A percentile compares a stretch with the other conserved stretches of the same genome.
These are phyloP conservation scores for Lota lota DNA, from an alignment of 2,113 vertebrate genomes.

Conservation along the genomic window DNA sequence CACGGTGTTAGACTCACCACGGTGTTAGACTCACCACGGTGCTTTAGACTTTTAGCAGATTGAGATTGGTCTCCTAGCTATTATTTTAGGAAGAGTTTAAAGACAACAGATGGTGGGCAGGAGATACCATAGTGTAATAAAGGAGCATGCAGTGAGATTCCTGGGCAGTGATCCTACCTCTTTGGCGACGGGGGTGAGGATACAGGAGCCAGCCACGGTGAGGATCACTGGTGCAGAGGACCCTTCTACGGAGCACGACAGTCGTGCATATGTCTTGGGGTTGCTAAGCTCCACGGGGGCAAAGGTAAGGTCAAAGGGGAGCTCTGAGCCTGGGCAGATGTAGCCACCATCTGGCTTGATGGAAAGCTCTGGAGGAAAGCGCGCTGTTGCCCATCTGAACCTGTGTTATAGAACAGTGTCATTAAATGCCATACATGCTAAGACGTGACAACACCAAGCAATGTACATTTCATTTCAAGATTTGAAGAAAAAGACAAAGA, in stretches of 20 bases:
- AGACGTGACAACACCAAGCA: too few species aligned
- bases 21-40: too few species aligned
- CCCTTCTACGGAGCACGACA: conserved; percentile 78
- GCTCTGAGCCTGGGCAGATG: conserved; percentile 76
- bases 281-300: conserved; percentile 68
- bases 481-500: too few species aligned
- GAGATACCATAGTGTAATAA: too few species aligned
- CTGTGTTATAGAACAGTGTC: conserved; percentile 50
- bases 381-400: conserved; percentile 80
- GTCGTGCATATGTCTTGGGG: conserved; percentile 68
- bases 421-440: neutral
- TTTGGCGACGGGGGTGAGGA: conserved; percentile 63
- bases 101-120: too few species aligned
- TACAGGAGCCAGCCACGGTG: conserved; percentile 77
- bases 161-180: conserved; percentile 71
- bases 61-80: too few species aligned
- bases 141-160: neutral
- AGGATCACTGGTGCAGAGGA: conserved; percentile 62
- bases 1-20: too few species aligned
- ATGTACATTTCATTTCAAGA: too few species aligned
- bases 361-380: conserved; percentile 74
- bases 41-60: too few species aligned
- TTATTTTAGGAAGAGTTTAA: too few species aligned
- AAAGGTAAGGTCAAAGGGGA: conserved; percentile 78
- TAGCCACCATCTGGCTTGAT: conserved; percentile 79